Evolutionary conservation across 2,888 invertebrate species (phyloP).

Genomic region (Pimpla rufipes): DNA sequence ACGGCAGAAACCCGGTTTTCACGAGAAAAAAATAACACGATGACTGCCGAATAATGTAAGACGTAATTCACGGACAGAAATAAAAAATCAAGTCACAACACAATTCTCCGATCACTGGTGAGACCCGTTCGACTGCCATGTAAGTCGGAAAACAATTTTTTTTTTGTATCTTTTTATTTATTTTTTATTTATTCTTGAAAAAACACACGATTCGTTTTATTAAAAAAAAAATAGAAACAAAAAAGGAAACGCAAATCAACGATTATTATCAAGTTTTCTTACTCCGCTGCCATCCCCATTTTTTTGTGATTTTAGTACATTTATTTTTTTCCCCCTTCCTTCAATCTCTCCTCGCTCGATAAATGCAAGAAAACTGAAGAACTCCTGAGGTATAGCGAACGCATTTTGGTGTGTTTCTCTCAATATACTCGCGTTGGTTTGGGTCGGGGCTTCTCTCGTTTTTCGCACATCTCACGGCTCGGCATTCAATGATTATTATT

Average conservation of each 20-base stretch:
- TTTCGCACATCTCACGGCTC: conserved; percentile 34
- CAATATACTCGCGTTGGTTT: conserved; percentile 33
- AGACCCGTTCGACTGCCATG: conserved; percentile 12
- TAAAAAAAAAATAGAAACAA: conserved; percentile 47
- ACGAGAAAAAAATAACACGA: conserved; percentile 1
- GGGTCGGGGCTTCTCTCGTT: conserved; percentile 16
- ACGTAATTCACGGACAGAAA: conserved; percentile 6
- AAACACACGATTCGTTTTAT: conserved; percentile 38
- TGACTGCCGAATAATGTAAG: conserved; percentile 32
- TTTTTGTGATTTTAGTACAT: conserved; percentile 31
- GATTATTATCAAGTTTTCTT: conserved; percentile 49
- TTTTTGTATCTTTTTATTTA: conserved; percentile 50
- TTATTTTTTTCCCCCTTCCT: too few species aligned
- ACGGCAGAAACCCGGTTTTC: conserved; percentile 7
- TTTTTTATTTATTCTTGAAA: conserved; percentile 45
- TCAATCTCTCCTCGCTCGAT: conserved; percentile 35
- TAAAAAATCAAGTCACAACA: conserved; percentile 17
- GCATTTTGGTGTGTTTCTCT: conserved; percentile 63
- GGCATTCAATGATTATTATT: conserved; percentile 17
- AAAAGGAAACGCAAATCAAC: conserved; percentile 63
- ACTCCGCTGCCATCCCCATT: conserved; percentile 7
- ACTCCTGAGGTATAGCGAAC: conserved; percentile 76
- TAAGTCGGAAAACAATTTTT: conserved; percentile 42
- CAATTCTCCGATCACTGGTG: conserved; percentile 23
- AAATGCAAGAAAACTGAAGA: conserved; percentile 57